A percentile compares a stretch with the other conserved stretches of the same genome.
These are phyloP conservation scores for Phacellophora camtschatica DNA, from an alignment of 30 jellyfish, hydroid and myxozoan species.

Conservation along the genomic window DNA sequence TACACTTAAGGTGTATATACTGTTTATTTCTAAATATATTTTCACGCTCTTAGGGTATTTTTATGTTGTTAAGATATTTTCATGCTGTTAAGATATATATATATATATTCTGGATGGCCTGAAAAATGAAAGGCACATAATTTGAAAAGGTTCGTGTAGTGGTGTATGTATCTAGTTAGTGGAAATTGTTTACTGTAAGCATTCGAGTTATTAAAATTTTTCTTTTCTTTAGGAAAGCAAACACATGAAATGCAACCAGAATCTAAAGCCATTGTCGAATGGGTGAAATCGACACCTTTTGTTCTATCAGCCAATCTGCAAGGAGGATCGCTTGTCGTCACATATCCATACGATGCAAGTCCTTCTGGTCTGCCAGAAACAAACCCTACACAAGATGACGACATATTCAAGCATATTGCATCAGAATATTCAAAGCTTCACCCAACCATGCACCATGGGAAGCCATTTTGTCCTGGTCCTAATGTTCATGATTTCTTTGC, in stretches of 20 bases:
- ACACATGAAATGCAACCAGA: slow-evolving; percentile 81
- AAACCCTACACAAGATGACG: slow-evolving; percentile 85
- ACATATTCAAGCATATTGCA: slow-evolving; percentile 59
- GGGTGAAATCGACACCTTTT: slow-evolving; percentile 81
- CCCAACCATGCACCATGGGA: slow-evolving; percentile 95
- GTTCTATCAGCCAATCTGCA: slow-evolving; percentile 93
- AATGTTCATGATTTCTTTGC: slow-evolving; percentile 74
- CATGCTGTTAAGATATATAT: no score
- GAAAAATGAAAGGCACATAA: no score
- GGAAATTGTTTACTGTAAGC: no score
- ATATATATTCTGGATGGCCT: no score
- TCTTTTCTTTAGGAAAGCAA: not conserved
- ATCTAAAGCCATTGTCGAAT: slow-evolving; percentile 77
- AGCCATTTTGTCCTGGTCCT: slow-evolving; percentile 97
- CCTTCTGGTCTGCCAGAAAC: slow-evolving; percentile 61
- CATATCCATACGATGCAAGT: slow-evolving; percentile 90
- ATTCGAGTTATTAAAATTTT: no score
- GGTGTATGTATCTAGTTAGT: no score
- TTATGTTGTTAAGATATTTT: no score
- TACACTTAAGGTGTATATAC: no score
- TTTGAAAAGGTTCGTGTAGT: no score
- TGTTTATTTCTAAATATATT: no score
- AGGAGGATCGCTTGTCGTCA: slow-evolving; percentile 94
- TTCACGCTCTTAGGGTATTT: no score
- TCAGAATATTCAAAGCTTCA: slow-evolving; percentile 62